Evolutionary conservation across 2,797 vertebrate genomes (phyloP), one percentile per base, ranked within the genome.

Genomic region (Siniperca obscura): DNA sequence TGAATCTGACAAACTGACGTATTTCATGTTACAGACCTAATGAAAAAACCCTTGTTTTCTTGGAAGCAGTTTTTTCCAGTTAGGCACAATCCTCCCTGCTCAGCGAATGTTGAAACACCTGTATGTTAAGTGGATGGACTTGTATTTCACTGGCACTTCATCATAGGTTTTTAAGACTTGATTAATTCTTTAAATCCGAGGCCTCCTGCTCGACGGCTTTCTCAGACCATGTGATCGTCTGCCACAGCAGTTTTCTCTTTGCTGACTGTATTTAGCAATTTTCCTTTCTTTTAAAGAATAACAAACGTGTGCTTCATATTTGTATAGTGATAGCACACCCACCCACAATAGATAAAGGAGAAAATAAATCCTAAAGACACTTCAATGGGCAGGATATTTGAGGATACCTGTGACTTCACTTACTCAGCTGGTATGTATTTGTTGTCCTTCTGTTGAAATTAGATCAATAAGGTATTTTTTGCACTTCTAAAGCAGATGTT

Each of bases 71-170:
- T 42, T 57, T 40, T 38, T 62, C 48, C 19, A 55, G 64, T 64
- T n/a, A 34, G 30, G 30, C 38, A 44, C 9, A 74, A 16, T 69
- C 52, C 12, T 53, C 1, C 10, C 7, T 21, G 68, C n/a, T 30
- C 50, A 36, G 36, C 34, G 42, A 17, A 64, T 52, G 40, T 44
- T 71, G n/a, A 55, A 78, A 34, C n/a, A 61, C n/a, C 25, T 68
- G 60, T 19, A 21, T 8, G 12, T 44, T 21, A 27, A 65, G 48
- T 22, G 17, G 36, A 7, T 27, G 9, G 36, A 40, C 9, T 66
- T 66, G 16, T 59, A 16, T 85, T 46, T 77, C 46, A 52, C 48
- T 57, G 21, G 16, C 38, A 60, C 65, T 44, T 74, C 22, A 40
- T 42, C 36, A 25, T 19, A n/a, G 40, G 13, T 52, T 78, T 74